These are phyloP conservation scores for Bradypus variegatus DNA, from an alignment of 2,797 vertebrate species.

Conservation along the genomic window DNA sequence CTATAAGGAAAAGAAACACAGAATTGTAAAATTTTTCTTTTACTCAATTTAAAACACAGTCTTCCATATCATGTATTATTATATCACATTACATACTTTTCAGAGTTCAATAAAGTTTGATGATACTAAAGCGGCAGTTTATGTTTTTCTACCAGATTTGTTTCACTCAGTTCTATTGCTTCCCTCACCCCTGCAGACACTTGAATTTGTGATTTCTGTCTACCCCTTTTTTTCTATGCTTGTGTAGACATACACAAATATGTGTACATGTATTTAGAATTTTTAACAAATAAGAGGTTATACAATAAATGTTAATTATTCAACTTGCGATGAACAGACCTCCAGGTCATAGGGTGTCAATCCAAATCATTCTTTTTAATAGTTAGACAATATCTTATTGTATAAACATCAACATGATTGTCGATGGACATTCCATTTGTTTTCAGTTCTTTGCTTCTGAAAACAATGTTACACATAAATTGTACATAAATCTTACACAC, in stretches of 20 bases:
- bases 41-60: constrained; percentile 1
- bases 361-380: constrained; percentile 27
- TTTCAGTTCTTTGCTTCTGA: not conserved
- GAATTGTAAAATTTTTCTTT: not conserved
- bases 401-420: not conserved
- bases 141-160: not conserved
- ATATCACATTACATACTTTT: not conserved
- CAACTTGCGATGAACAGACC: not conserved
- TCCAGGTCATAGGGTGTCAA: not conserved
- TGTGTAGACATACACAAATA: not conserved
- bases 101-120: not conserved
- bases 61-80: not conserved
- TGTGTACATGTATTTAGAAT: not conserved
- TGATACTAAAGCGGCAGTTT: not conserved
- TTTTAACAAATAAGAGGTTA: not conserved
- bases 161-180: not conserved
- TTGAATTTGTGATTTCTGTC: not conserved
- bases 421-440: not conserved
- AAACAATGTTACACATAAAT: not conserved
- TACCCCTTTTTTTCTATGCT: not conserved
- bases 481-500: not conserved
- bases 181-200: not conserved
- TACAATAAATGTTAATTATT: not conserved
- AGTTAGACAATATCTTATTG: not conserved
- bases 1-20: not conserved